Evolutionary conservation across 2,797 vertebrate species (phyloP).

Genomic region (Natrix natrix): DNA sequence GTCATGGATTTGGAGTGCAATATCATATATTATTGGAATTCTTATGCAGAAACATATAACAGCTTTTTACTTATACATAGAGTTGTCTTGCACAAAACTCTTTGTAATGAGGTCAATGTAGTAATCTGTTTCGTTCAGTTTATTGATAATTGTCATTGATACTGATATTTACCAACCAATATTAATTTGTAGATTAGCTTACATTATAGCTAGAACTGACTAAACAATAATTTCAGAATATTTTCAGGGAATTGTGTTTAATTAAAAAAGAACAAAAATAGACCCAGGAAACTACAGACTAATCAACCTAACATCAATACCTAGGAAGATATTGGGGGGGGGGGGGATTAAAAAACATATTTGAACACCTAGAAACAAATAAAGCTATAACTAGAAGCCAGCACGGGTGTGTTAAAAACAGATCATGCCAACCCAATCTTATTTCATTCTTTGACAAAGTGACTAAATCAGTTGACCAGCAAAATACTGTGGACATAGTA

Average conservation of each 20-base stretch:
- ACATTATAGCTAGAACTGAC: not conserved
- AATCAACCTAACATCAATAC: not conserved
- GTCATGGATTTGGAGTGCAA: not conserved
- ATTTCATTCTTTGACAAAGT: not conserved
- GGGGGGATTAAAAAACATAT: not conserved
- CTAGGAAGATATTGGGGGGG: not conserved
- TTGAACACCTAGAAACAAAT: not conserved
- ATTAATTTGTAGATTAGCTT: not conserved
- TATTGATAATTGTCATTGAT: not conserved
- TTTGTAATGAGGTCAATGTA: not conserved
- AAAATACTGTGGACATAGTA: too few species aligned
- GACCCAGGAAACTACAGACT: not conserved
- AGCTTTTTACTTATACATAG: not conserved
- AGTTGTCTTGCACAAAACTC: not conserved
- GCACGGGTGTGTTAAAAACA: not conserved
- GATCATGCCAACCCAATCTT: not conserved
- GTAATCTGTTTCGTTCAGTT: not conserved
- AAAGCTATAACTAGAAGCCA: not conserved
- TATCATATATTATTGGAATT: not conserved
- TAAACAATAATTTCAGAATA: not conserved
- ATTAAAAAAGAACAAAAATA: not conserved
- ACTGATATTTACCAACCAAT: not conserved
- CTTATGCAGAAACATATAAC: not conserved
- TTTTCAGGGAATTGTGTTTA: not conserved
- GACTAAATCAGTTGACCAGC: too few species aligned